A percentile compares a stretch with the other conserved stretches of the same genome.
Evolutionary conservation across 1,140 invertebrate species (phyloP).

Genomic region (Amphibalanus amphitrite): DNA sequence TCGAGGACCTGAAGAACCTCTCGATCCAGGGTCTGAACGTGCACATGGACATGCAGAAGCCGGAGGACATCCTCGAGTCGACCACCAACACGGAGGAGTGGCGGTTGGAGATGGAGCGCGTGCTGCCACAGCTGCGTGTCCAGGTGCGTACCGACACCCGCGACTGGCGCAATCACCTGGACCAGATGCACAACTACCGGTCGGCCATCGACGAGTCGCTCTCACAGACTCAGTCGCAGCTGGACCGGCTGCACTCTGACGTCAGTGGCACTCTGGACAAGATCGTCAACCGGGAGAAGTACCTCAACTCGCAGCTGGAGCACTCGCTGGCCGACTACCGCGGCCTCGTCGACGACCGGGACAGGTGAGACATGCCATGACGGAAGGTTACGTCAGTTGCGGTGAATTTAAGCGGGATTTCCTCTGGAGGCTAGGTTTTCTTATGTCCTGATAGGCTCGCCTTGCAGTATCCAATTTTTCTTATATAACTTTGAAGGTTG

Average conservation of each 20-base stretch:
- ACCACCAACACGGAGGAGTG: slow-evolving; percentile 44
- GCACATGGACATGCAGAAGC: slow-evolving; percentile 23
- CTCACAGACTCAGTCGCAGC: slow-evolving; percentile 43
- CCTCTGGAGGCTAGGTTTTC: background rate
- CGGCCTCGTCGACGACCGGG: slow-evolving; percentile 22
- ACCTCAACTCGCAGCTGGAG: slow-evolving; percentile 69
- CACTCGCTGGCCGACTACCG: slow-evolving; percentile 52
- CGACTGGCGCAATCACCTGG: slow-evolving; percentile 73
- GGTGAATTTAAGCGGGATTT: slow-evolving; percentile 5
- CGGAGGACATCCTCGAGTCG: slow-evolving; percentile 36
- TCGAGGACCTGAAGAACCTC: slow-evolving; percentile 36
- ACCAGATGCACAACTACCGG: slow-evolving; percentile 67
- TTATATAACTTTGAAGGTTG: background rate
- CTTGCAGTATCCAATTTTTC: background rate
- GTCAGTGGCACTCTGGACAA: slow-evolving; percentile 63
- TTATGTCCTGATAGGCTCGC: background rate
- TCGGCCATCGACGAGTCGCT: slow-evolving; percentile 45
- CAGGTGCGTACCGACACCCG: slow-evolving; percentile 34
- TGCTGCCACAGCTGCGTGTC: slow-evolving; percentile 71
- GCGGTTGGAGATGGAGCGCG: slow-evolving; percentile 76
- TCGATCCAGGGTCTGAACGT: slow-evolving; percentile 12
- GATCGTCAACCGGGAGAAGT: slow-evolving; percentile 64
- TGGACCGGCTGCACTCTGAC: slow-evolving; percentile 58
- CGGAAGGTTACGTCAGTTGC: slow-evolving; percentile 7
- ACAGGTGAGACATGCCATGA: slow-evolving; percentile 15